Evolutionary conservation across 2,113 vertebrate species (phyloP).

Genomic region (Cochlearius cochlearius): DNA sequence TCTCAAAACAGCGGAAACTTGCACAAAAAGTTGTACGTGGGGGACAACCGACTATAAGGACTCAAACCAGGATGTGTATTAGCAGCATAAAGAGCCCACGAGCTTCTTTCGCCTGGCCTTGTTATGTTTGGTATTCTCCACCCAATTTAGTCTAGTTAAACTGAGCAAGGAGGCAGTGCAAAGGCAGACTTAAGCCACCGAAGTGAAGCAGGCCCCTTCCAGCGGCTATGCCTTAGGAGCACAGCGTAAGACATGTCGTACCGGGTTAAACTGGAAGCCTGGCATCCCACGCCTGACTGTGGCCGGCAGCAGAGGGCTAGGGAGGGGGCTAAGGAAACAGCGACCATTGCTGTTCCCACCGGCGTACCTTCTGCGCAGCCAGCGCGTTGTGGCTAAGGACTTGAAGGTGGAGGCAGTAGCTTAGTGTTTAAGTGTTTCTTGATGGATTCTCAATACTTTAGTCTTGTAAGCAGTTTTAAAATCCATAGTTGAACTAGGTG

Average conservation of each 20-base stretch:
- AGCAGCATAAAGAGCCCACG: neutral
- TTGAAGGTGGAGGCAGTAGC: neutral
- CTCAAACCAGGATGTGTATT: neutral
- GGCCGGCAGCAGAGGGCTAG: no score
- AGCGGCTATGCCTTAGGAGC: neutral
- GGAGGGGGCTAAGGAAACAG: neutral
- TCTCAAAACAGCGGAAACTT: neutral
- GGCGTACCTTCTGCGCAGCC: neutral
- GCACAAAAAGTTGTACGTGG: neutral
- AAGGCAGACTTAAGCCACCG: neutral
- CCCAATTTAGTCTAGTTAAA: neutral
- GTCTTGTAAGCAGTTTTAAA: neutral
- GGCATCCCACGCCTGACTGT: fast-evolving
- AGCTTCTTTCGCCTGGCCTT: neutral
- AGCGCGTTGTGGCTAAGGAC: neutral
- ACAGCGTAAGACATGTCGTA: neutral
- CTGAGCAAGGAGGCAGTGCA: neutral
- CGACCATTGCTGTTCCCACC: neutral
- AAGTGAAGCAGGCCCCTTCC: neutral
- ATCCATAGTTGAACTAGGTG: neutral
- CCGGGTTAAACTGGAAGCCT: neutral
- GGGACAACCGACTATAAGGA: neutral
- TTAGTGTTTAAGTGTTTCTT: neutral
- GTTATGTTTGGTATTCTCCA: neutral
- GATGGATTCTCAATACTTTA: neutral